These are phyloP conservation scores for Catharus fuscescens DNA, from an alignment of 2,113 vertebrate species.

Conservation along the genomic window DNA sequence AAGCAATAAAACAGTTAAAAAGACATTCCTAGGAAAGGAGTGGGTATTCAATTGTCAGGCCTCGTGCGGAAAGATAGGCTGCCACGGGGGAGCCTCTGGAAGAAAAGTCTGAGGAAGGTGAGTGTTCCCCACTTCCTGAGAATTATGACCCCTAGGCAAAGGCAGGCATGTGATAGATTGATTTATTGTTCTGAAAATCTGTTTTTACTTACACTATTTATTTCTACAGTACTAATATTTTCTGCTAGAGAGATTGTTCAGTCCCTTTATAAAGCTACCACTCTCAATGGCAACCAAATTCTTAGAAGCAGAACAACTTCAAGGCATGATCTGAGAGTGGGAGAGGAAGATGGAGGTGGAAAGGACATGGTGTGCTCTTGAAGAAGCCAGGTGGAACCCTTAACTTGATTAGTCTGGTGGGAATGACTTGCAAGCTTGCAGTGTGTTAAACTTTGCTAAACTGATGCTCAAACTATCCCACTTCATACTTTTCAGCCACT, in stretches of 20 bases:
- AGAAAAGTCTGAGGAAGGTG: background rate
- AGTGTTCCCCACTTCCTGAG: background rate
- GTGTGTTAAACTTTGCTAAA: background rate
- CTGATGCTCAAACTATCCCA: background rate
- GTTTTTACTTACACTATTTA: background rate
- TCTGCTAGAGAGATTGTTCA: background rate
- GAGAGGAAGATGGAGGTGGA: background rate
- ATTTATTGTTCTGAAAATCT: constrained; percentile 6
- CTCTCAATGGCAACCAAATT: background rate
- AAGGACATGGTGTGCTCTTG: background rate
- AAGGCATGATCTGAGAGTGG: background rate
- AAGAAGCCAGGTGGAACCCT: background rate
- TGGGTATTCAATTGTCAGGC: background rate
- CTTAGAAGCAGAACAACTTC: background rate
- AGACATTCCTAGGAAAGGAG: background rate
- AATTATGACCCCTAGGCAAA: background rate
- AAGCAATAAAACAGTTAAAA: background rate
- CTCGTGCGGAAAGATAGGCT: background rate
- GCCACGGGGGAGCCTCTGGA: background rate
- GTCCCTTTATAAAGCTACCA: background rate
- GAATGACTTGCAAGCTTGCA: background rate
- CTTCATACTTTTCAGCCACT: background rate
- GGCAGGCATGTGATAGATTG: background rate
- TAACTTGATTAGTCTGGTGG: background rate
- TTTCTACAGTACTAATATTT: background rate